phyloP scores from a whole-genome alignment of 2,797 vertebrate species.

The Erpetoichthys calabaricus region DNA sequence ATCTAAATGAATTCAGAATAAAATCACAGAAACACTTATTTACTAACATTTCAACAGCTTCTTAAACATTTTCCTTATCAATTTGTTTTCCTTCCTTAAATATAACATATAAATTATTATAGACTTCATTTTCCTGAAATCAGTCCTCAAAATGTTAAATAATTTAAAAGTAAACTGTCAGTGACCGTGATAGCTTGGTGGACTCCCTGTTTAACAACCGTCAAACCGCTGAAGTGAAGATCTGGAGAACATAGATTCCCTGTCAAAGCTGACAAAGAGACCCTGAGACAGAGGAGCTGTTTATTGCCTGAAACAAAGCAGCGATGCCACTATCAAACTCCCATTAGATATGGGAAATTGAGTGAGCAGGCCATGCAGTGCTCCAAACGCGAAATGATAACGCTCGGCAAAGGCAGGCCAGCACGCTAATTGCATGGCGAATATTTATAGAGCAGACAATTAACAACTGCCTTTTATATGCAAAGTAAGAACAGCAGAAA shows the following conservation, averaged over 20 bases:
- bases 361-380: slow-evolving; percentile 40
- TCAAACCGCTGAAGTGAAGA: slow-evolving; percentile 2
- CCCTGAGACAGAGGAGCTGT: slow-evolving; percentile 35
- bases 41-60: no score
- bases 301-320: slow-evolving; percentile 56
- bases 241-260: slow-evolving; percentile 20
- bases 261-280: slow-evolving; percentile 32
- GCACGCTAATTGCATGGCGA: slow-evolving; percentile 92
- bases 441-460: slow-evolving; percentile 99
- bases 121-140: no score
- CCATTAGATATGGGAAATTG: slow-evolving; percentile 61
- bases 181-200: no score
- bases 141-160: no score
- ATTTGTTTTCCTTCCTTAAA: no score
- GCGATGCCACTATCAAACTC: slow-evolving; percentile 51
- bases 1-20: no score
- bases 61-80: no score
- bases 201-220: neutral
- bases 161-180: no score
- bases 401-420: slow-evolving; percentile 55
- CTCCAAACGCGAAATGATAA: slow-evolving; percentile 61
- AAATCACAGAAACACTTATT: no score
- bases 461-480: slow-evolving; percentile 99
- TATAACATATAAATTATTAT: no score
- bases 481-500: slow-evolving; percentile 81